Base-by-base conservation (phyloP, 2,113 vertebrate genomes). In the Dromiciops gliroides region DNA sequence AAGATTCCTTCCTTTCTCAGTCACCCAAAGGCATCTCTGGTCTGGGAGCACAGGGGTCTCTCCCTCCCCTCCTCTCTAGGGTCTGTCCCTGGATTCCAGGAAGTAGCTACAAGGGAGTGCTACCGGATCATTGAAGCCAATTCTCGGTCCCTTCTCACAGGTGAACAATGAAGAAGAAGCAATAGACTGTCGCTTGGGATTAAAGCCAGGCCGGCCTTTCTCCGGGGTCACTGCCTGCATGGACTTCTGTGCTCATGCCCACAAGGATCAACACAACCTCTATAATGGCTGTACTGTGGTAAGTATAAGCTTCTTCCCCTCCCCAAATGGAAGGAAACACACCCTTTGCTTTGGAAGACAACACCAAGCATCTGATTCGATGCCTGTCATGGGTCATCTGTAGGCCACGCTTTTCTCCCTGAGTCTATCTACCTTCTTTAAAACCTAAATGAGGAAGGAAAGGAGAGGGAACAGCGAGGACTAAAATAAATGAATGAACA, bases 221-320 rank as follows among this genome's bases (percentile, higher is more conserved):
- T 99, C 99, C 0, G 99, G 99, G 47, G 99, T 99, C 97, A 99
- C 99, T 0, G 99, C 99, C 4, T 99, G 99, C 97, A 99, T 99
- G 99, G 99, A 99, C 96, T 99, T 99, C 98, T 99, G 99, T 51
- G 99, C 99, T 92, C 99, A 99, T 0, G 99, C 99, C 96, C 99
- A 99, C 98, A 99, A 99, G 98, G 99, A 99, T 97, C 99, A 99
- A 98, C 99, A 99, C 95, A 99, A 99, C 98, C 99, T 99, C 95
- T 99, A 99, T 97, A 99, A 99, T 0, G 99, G 99, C 96, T 99
- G 99, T 98, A 99, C 99, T 0, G 99, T 99, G 99, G 99, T 99
- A 98, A 97, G 99, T 89, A 89, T 83, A 52, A 26, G 0, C 48
- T 3, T 92, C 53, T 8, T 49, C 56, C 11, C 31, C 1, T 67